Evolutionary conservation across 2,888 invertebrate species (phyloP).

Genomic region (Nowickia ferox): DNA sequence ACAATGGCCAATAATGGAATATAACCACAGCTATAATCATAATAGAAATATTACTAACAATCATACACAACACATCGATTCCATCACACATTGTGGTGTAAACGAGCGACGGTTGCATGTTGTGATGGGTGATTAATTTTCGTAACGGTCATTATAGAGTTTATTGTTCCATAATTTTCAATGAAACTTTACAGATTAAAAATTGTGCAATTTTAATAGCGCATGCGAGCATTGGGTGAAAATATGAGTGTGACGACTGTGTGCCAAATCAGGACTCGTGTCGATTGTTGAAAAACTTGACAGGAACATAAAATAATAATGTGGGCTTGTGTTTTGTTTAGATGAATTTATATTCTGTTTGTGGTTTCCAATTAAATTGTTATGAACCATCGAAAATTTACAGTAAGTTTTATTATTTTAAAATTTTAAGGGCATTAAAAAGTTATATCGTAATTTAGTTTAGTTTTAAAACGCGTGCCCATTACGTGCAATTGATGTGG

Average conservation of each 20-base stretch:
- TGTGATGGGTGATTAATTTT: conserved; percentile 70
- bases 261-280: conserved; percentile 44
- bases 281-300: conserved; percentile 34
- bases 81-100: conserved; percentile 11
- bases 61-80: conserved; percentile 27
- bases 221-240: conserved; percentile 31
- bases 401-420: conserved; percentile 35
- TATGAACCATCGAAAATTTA: conserved; percentile 31
- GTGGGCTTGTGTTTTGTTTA: conserved; percentile 46
- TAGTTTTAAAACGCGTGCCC: conserved; percentile 40
- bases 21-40: conserved; percentile 41
- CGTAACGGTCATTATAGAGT: conserved; percentile 66
- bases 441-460: conserved; percentile 46
- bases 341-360: conserved; percentile 11
- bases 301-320: conserved; percentile 35
- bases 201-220: conserved; percentile 20
- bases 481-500: conserved; percentile 47
- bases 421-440: conserved; percentile 62
- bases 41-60: conserved; percentile 39
- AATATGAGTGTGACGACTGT: conserved; percentile 4
- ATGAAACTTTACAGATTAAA: conserved; percentile 35
- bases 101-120: conserved; percentile 27
- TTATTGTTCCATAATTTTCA: conserved; percentile 69
- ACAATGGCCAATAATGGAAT: conserved; percentile 62
- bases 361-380: conserved; percentile 18